Evolutionary conservation across 2,888 invertebrate species (phyloP), one percentile per base, ranked within the genome.

Genomic region (Orgyia antiqua): DNA sequence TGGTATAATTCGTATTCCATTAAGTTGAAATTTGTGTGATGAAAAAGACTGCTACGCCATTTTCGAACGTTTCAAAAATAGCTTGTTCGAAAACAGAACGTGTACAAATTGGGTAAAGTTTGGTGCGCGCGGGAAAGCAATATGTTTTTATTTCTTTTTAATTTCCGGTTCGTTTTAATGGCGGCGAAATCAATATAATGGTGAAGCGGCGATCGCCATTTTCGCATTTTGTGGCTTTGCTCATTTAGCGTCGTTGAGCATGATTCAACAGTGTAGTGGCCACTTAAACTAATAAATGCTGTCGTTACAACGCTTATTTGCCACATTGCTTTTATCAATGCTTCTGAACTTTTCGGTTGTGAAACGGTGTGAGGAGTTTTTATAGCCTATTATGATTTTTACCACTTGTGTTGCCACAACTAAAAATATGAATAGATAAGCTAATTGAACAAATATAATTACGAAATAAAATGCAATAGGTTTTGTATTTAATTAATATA

Each of bases 91-190:
- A 78, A 76, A 77, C 66, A 60, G 71, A 78, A 76, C 72, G 71
- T 64, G 71, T 72, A 82, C 82, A 82, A 83, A 82, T 82, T 83
- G 82, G 78, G 69, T 69, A 72, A 82, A 82, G 75, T 80, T 71
- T 62, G 74, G 72, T 68, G 70, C 67, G 77, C 80, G 74, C 80
- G 78, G 82, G 82, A 78, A 82, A 74, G 82, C 82, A 79, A 80
- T 82, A 80, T 80, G 75, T 82, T 83, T 83, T 83, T 82, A 82
- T 82, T 82, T 78, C 80, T 83, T 82, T 83, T 83, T 82, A 83
- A 82, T 83, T 83, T 82, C 83, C 82, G 82, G 82, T 79, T 71
- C 71, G 76, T 68, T 79, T 78, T 82, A 82, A 83, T 83, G 82
- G 82, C 82, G 82, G 77, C 78, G 82, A 82, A 83, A 83, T 82